Evolutionary conservation across 2,113 vertebrate genomes (phyloP), one percentile per base, ranked within the genome.

Genomic region (Sprattus sprattus): DNA sequence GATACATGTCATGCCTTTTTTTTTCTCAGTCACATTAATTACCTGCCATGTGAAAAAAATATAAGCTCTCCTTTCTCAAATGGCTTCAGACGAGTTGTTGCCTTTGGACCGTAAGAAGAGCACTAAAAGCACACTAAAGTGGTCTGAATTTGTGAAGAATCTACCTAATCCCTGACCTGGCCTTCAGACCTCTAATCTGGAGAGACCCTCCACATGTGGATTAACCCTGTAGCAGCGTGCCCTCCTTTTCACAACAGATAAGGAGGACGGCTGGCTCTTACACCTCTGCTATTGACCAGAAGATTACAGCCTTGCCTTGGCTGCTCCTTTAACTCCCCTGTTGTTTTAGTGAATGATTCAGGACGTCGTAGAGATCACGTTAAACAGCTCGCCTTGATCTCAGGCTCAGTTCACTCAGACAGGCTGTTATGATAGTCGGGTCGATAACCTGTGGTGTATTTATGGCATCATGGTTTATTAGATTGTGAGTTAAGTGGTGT

Each of bases 131-230:
- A 85, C 86, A 83, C 83, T 84, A 89, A 90, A 92, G 88, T 85
- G 86, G 64, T 80, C 85, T 82, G 71, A 82, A 85, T 83, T 80
- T 83, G 60, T 87, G 88, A 90, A 87, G 90, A 89, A 86, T 84
- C 39, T 87, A 83, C 67, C 80, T 92, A 90, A 93, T 84, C 91
- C 87, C 86, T 92, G 92, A 92, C 90, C 91, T 90, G 71, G 83
- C 9, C 89, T 83, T 71, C 81, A 90, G 82, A 82, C 85, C 46
- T 88, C 87, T 91, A 88, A 93, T 93, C 91, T 88, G 83, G 15
- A 60, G 82, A 90, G 89, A 89, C 86, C 87, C 90, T 90, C 90
- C 57, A 91, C 91, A 87, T 82, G 86, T 90, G 92, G 91, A 94
- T 92, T 93, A 93, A 89, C 92, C 91, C 89, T 45, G 10, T 78